Percentiles rank a stretch among this genome's conserved stretches.
These are phyloP conservation scores for Pseudomyrmex sp. DNA, from an alignment of 1,140 invertebrate species.

Conservation along the genomic window DNA sequence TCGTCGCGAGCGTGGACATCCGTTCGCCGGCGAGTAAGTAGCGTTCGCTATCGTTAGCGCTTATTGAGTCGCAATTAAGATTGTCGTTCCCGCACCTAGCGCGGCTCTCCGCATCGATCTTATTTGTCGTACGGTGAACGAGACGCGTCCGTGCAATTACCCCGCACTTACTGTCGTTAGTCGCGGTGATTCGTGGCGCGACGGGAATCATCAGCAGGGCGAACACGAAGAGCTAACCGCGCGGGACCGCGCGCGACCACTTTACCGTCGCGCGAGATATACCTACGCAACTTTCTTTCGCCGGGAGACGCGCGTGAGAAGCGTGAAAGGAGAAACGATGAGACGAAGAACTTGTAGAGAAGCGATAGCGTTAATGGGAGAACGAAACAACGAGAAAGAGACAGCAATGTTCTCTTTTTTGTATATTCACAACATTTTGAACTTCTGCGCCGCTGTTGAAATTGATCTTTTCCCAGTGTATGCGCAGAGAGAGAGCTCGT, in stretches of 20 bases:
- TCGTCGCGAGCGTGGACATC: constrained; percentile 18
- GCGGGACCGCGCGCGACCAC: constrained; percentile 30
- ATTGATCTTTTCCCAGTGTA: too few relatives aligned
- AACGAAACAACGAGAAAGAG: neutral
- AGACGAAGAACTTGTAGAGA: neutral
- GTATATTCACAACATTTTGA: too few relatives aligned
- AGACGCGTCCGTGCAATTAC: constrained; percentile 29
- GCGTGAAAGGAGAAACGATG: neutral
- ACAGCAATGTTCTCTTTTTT: neutral
- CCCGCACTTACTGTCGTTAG: constrained; percentile 28
- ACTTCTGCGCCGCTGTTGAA: too few relatives aligned
- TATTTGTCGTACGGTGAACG: constrained; percentile 31
- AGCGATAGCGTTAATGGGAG: constrained; percentile 11
- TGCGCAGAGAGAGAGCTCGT: too few relatives aligned
- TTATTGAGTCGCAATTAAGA: constrained; percentile 66
- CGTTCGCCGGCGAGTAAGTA: constrained; percentile 14
- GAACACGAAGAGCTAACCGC: constrained; percentile 8
- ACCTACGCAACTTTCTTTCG: constrained; percentile 4
- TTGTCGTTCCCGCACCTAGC: constrained; percentile 23
- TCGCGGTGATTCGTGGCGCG: constrained; percentile 41
- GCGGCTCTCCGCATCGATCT: constrained; percentile 6
- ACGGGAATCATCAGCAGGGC: constrained; percentile 27
- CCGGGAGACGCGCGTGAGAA: neutral
- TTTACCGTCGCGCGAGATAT: constrained; percentile 9
- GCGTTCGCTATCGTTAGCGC: constrained; percentile 57